phyloP scores from a whole-genome alignment of 2,113 vertebrate genomes.

The Phyllostomus discolor region DNA sequence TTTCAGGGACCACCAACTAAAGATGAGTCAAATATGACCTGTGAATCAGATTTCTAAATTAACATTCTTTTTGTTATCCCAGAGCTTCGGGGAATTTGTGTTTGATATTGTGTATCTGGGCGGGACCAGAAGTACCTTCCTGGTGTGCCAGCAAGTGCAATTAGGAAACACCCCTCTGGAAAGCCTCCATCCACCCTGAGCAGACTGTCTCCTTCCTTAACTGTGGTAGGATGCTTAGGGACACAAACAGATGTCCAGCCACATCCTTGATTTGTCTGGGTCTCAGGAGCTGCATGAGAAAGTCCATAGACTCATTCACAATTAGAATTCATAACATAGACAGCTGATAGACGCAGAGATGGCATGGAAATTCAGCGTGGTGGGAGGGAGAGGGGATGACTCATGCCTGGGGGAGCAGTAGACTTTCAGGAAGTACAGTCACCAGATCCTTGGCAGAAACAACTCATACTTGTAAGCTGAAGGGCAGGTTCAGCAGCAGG shows the following conservation, averaged over 20 bases:
- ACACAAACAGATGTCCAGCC: constrained; percentile 31
- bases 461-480: background rate
- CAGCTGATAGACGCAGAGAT: background rate
- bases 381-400: background rate
- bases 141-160: background rate
- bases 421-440: background rate
- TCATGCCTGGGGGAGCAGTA: background rate
- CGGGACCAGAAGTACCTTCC: background rate
- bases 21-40: background rate
- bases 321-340: constrained; percentile 5
- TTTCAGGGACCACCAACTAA: background rate
- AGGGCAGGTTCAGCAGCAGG: background rate
- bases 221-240: background rate
- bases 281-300: constrained; percentile 39
- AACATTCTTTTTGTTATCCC: background rate
- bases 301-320: background rate
- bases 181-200: background rate
- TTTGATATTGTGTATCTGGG: background rate
- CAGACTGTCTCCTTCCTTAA: constrained; percentile 5
- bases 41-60: constrained; percentile 14
- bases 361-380: background rate
- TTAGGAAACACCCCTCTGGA: constrained; percentile 25
- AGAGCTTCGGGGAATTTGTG: background rate
- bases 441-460: background rate
- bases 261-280: constrained; percentile 4